Percentiles rank a stretch among this genome's conserved stretches.
Evolutionary conservation across 2,797 vertebrate genomes (phyloP).

Genomic region (Leucoraja ocellata): DNA sequence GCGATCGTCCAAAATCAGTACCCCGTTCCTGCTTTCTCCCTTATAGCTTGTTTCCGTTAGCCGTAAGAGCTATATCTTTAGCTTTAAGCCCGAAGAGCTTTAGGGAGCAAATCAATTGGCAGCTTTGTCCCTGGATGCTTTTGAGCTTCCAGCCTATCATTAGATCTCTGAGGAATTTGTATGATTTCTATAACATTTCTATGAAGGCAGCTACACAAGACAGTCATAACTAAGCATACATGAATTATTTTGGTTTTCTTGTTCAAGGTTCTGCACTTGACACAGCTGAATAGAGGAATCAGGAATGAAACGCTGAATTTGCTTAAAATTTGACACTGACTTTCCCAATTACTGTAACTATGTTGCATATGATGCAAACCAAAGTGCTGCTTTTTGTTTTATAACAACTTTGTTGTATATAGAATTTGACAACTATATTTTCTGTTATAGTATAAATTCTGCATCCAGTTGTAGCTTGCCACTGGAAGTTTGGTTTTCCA

Average conservation of each 20-base stretch:
- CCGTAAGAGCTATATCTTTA: no score
- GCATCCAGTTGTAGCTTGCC: neutral
- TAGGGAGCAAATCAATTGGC: no score
- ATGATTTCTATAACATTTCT: neutral
- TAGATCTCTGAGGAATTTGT: neutral
- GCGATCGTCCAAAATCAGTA: no score
- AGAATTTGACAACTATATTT: slow-evolving; percentile 16
- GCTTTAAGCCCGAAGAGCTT: no score
- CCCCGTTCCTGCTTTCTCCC: no score
- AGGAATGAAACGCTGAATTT: neutral
- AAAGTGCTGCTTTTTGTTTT: neutral
- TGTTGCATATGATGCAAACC: neutral
- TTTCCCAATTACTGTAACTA: neutral
- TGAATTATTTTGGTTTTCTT: neutral
- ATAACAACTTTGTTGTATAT: neutral
- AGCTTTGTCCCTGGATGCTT: no score
- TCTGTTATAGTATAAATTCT: neutral
- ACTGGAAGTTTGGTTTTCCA: neutral
- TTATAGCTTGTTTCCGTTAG: no score
- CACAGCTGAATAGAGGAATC: neutral
- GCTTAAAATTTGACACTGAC: neutral
- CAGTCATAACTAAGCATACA: neutral
- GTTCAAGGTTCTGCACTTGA: neutral
- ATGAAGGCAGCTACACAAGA: neutral
- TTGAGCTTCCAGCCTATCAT: neutral